Evolutionary conservation across 2,888 invertebrate species (phyloP), one percentile per base, ranked within the genome.

Genomic region (Dinocampus coccinellae): DNA sequence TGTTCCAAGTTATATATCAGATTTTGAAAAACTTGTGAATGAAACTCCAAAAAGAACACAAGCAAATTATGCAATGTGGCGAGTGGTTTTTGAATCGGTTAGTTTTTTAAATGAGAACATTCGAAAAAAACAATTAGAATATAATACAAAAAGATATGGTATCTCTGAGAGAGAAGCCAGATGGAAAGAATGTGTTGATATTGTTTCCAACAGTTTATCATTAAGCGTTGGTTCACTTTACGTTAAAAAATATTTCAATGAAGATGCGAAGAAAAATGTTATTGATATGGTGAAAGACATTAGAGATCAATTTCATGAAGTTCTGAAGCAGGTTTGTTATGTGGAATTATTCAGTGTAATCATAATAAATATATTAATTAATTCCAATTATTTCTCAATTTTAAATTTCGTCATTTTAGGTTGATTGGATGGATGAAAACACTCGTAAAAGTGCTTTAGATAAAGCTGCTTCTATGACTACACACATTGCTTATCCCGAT

Each of bases 11-110:
- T 98, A 93, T 88, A 90, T 97, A 58, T 89, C 90, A 0, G 91
- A 92, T 53, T 91, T 97, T 29, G 94, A 94, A 86, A 90, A 87
- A 52, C 81, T 92, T 3, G 83, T 92, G 61, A 84, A 88, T 34
- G 83, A 85, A 24, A 92, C 92, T 0, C 90, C 91, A 0, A 92
- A 91, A 80, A 88, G 94, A 75, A 89, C 91, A 2, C 91, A 94
- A 81, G 96, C 97, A 1, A 98, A 98, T 89, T 98, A 98, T 84
- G 92, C 96, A 78, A 92, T 97, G 92, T 97, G 97, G 97, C 91
- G 97, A 66, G 95, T 94, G 0, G 94, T 95, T 0, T 93, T 93
- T 0, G 93, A 94, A 3, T 93, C 95, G 0, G 92, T 95, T 11
- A 92, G 93, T 2, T 97, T 95, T 86, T 89, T 97, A 73, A 93